Conservation (phyloP, 1,140 invertebrate genomes). For the Octopus sinensis region DNA sequence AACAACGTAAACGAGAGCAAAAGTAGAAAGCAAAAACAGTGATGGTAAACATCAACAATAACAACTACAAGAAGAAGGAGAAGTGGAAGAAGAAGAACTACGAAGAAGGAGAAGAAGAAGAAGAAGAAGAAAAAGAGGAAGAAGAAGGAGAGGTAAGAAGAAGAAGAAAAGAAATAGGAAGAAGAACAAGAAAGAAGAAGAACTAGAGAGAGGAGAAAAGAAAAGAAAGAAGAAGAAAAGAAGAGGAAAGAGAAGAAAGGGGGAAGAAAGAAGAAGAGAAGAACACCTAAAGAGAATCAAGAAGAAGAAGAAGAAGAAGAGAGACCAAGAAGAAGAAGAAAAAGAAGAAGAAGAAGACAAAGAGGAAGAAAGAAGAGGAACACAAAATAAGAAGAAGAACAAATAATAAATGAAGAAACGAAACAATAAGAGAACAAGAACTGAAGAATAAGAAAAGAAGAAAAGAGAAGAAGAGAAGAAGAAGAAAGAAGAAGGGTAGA, state of each 20-base stretch:
- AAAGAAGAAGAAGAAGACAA: not conserved
- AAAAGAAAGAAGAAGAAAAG: not conserved
- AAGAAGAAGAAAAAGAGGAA: slow-evolving; percentile 1
- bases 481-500: not conserved
- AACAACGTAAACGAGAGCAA: too few relatives aligned
- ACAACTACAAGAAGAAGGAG: slow-evolving; percentile 14
- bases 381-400: not conserved
- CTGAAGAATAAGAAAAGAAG: slow-evolving; percentile 1
- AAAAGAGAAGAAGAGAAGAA: not conserved
- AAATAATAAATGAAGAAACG: not conserved
- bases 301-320: not conserved
- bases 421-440: not conserved
- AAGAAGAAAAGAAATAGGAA: not conserved
- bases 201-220: not conserved
- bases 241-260: not conserved
- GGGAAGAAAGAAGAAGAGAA: not conserved
- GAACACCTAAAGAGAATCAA: not conserved
- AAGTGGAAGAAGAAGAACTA: slow-evolving; percentile 19
- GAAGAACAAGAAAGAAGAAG: not conserved
- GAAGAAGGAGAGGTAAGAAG: not conserved
- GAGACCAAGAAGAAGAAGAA: slow-evolving; percentile 22
- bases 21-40: too few relatives aligned
- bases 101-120: not conserved
- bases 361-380: not conserved
- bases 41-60: too few relatives aligned